These are phyloP conservation scores for Peromyscus attwateri DNA, from an alignment of 2,797 vertebrate genomes.

Conservation along the genomic window DNA sequence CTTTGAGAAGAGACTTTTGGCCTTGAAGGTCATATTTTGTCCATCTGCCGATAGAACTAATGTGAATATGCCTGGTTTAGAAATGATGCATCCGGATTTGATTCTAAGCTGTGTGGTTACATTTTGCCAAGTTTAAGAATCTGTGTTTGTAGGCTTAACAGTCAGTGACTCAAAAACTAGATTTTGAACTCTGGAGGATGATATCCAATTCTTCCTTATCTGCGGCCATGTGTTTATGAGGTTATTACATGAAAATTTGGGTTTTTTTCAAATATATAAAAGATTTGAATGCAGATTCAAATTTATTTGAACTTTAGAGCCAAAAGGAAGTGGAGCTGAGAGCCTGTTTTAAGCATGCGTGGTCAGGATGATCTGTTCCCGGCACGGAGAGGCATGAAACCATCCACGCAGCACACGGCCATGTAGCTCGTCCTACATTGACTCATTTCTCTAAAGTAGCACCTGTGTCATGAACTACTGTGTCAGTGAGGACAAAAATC, in stretches of 20 bases:
- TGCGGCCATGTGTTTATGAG: background rate
- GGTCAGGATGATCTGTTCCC: background rate
- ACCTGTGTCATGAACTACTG: background rate
- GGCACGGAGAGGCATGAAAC: background rate
- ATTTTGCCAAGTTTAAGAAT: constrained; percentile 52
- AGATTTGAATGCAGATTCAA: constrained; percentile 56
- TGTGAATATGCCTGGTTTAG: background rate
- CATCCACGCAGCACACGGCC: no score
- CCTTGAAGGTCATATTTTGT: background rate
- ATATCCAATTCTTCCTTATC: background rate
- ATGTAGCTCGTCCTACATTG: background rate
- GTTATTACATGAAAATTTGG: constrained; percentile 10
- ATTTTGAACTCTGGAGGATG: constrained; percentile 23
- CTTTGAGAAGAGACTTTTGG: constrained; percentile 11
- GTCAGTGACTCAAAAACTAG: constrained; percentile 1
- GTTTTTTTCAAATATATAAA: constrained; percentile 43
- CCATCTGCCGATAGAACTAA: background rate
- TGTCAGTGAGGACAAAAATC: background rate
- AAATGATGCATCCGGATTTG: background rate
- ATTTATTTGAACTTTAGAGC: constrained; percentile 60
- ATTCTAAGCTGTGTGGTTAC: background rate
- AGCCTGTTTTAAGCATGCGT: background rate
- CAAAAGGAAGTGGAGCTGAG: constrained; percentile 63
- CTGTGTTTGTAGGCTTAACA: background rate
- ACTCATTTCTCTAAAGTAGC: background rate